phyloP scores from a whole-genome alignment of 1,140 invertebrate species.

The Adoxophyes honmai region DNA sequence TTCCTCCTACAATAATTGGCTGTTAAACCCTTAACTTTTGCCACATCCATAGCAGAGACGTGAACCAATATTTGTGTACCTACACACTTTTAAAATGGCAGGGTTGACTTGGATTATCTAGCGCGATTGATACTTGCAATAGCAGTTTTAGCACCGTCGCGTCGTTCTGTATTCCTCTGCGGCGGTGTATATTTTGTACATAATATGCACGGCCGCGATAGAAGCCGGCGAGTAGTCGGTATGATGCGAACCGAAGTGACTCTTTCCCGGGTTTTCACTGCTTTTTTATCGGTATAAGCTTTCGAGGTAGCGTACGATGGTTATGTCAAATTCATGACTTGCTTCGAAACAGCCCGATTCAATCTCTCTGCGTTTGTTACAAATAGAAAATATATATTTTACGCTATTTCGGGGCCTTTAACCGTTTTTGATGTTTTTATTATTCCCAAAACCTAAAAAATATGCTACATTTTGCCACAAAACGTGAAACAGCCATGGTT shows the following conservation, averaged over 20 bases:
- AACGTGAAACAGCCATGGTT: too few species aligned
- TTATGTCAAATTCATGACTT: conserved; percentile 8
- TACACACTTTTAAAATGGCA: too few species aligned
- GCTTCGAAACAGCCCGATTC: conserved; percentile 8
- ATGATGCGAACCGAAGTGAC: conserved; percentile 8
- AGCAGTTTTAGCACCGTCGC: not conserved
- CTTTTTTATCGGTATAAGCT: conserved; percentile 12
- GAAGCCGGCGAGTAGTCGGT: not conserved
- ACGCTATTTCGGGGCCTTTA: too few species aligned
- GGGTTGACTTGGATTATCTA: too few species aligned
- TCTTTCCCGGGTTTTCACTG: conserved; percentile 11
- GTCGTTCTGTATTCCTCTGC: not conserved
- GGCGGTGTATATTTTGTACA: conserved; percentile 2
- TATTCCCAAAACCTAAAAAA: too few species aligned
- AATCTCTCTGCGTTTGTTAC: not conserved
- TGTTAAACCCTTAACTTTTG: too few species aligned
- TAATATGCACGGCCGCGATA: not conserved
- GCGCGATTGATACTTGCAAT: too few species aligned
- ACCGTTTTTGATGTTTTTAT: too few species aligned
- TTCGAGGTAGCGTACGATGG: not conserved
- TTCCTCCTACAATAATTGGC: too few species aligned
- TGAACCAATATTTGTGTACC: too few species aligned
- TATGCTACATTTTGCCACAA: too few species aligned
- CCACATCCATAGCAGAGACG: too few species aligned
- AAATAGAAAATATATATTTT: not conserved